Base-by-base conservation (phyloP, 2,113 vertebrate genomes). In the Rhombomys opimus region DNA sequence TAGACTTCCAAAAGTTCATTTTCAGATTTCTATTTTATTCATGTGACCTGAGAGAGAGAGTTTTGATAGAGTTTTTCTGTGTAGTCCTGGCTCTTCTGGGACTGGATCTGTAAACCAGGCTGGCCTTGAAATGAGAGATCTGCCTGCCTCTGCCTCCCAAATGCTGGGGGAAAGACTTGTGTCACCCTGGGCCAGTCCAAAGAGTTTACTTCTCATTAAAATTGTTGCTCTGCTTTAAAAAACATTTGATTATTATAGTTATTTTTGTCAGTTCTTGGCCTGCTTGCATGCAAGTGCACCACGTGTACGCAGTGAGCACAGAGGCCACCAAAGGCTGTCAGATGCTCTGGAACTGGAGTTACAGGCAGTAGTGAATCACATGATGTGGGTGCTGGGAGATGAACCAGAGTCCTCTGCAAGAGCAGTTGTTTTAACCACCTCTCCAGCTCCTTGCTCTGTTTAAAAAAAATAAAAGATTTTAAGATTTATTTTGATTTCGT, bases 21-120 rank as follows among this genome's bases (percentile, higher is more conserved):
- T 95, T 87, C 75, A 96, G 89, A 18, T 84, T 94, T 96, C 73
- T 87, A 5, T 92, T 68, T 94, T 91, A 70, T 4, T 30, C 70
- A 25, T 18, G 6, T 70, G 68, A 91, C 75, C 88, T 81, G 68
- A 93, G 77, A 93, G 77, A 93, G 73, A 93, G 94, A 84, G 13
- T 63, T 61, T 41, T 30, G 59, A 30, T 25, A 41, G 15, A 2
- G 14, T 18, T 84, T 84, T 59, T 63, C n/a, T 46, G 14, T 84
- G 38, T 84, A 84, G 23, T 14, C 14, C 23, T 30, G 25, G 13
- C 59, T 84, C 59, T 65, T 14, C 81, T 84, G n/a, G 38, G 41
- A 9, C n/a, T 41, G 3, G 7, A 59, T 84, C n/a, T 41, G 59
- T 84, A 84, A 54, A 84, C 59, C 59, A 84, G 22, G 59, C n/a